Base-by-base conservation (phyloP, 2,888 invertebrate genomes). In the Drosophila tanythrix region DNA sequence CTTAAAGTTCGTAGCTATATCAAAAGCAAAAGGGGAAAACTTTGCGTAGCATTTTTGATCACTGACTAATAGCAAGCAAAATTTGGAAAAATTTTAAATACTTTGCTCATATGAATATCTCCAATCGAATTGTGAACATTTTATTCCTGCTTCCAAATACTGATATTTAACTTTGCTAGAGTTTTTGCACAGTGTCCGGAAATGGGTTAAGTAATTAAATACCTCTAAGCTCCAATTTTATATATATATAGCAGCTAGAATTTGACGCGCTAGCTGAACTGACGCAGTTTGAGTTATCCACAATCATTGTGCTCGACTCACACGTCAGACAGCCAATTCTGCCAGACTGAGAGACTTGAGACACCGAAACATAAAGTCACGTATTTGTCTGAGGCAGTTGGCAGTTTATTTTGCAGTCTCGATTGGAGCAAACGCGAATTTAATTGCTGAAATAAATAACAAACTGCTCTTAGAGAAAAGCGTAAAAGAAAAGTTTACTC, bases 261-360 rank as follows among this genome's bases (percentile, higher is more conserved):
- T 21, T 61, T 6, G 48, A 64, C 11, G 10, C 35, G 10, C 21
- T 43, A 8, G n/a, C 10, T 29, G 0, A 33, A 25, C 48, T 77
- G 76, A 77, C 80, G 80, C 33, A 75, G 62, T 63, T 74, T 25
- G 25, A 56, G 35, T 48, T 63, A 50, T 56, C 31, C 36, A 46
- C 66, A 55, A 51, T 57, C 33, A 57, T 36, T 35, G 27, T 43
- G 53, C 15, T 43, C 50, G n/a, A 31, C 15, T 27, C 7, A 46
- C 21, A 70, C 62, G 77, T 74, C 59, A 62, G 51, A 48, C 56
- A 56, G n/a, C 13, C 11, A 53, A 40, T 21, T 55, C 36, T 38
- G 36, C 10, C n/a, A 40, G 70, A 69, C 58, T 60, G 40, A 25
- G 36, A 21, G 35, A 53, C 36, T 35, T 11, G 13, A 35, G 35